Evolutionary conservation across 1,140 invertebrate genomes (phyloP).

Genomic region (Mya arenaria): DNA sequence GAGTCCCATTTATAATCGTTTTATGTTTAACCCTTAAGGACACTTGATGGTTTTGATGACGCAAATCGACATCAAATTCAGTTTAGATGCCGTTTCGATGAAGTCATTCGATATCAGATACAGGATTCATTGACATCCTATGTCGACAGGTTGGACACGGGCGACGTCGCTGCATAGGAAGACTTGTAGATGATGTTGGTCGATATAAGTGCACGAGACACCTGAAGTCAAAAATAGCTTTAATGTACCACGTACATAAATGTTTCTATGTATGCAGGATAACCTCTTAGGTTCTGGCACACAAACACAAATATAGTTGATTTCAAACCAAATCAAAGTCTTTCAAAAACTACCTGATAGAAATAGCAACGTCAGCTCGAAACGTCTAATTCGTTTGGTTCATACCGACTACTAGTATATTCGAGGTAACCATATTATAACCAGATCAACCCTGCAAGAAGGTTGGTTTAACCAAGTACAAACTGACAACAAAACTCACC

Average conservation of each 20-base stretch:
- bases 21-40: too few relatives aligned
- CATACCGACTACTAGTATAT: background rate
- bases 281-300: background rate
- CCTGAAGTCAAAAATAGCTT: background rate
- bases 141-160: conserved; percentile 46
- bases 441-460: background rate
- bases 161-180: conserved; percentile 38
- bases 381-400: background rate
- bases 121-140: conserved; percentile 28
- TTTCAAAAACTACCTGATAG: background rate
- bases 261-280: background rate
- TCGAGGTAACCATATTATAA: background rate
- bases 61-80: conserved; percentile 30
- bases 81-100: background rate
- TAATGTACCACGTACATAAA: background rate
- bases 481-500: conserved; percentile 46
- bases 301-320: background rate
- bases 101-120: conserved; percentile 23
- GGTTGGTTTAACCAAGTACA: background rate
- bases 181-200: conserved; percentile 37
- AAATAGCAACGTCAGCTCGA: background rate
- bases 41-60: too few relatives aligned
- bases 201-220: conserved; percentile 44
- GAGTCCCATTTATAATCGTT: too few relatives aligned
- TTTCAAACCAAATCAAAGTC: background rate